Evolutionary conservation across 2,888 invertebrate genomes (phyloP).

Genomic region (Oligia latruncula): DNA sequence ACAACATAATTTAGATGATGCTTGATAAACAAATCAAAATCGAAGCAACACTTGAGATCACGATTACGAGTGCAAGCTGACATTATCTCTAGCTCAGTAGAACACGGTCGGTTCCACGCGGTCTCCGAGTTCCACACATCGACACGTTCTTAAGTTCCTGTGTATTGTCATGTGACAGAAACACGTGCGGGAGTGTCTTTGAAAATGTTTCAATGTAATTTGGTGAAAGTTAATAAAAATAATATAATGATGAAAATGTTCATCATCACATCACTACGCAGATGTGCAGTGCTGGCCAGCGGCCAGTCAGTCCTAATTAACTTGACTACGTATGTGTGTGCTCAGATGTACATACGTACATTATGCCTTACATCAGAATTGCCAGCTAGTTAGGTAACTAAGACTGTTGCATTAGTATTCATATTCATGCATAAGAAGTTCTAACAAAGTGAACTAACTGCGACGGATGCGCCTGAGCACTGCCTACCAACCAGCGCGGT

Average conservation of each 20-base stretch:
- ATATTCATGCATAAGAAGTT: conserved; percentile 8
- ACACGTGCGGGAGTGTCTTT: not conserved
- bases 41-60: not conserved
- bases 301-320: not conserved
- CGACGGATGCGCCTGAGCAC: not conserved
- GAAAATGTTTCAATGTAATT: not conserved
- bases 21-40: not conserved
- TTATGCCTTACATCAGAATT: not conserved
- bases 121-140: not conserved
- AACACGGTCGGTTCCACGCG: too few relatives aligned
- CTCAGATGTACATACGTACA: not conserved
- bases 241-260: not conserved
- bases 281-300: not conserved
- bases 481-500: conserved; percentile 32
- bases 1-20: not conserved
- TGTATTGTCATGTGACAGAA: not conserved
- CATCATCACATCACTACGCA: not conserved
- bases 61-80: not conserved
- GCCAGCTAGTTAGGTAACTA: not conserved
- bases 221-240: not conserved
- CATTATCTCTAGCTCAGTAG: not conserved
- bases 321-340: not conserved
- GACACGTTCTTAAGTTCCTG: not conserved
- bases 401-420: conserved; percentile 32
- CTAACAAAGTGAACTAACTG: conserved; percentile 8